Evolutionary conservation across 2,888 invertebrate species (phyloP), one percentile per base, ranked within the genome.

Genomic region (Parelbella ahira): DNA sequence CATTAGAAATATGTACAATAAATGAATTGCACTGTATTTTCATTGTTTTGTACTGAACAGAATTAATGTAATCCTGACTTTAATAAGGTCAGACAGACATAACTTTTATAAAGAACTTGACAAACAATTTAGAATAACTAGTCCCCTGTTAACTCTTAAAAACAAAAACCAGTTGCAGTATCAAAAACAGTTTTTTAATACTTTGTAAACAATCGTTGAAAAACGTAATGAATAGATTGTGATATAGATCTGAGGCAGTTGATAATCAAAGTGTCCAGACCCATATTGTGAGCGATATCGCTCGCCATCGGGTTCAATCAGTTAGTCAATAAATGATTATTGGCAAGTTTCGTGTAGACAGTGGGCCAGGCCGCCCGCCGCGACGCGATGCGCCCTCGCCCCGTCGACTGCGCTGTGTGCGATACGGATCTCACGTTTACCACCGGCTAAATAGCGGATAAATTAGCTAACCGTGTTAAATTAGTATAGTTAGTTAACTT

Each of bases 401-500:
- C 58, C 67, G 66, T 66, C 70, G 68, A 74, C 73, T 70, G 73
- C 73, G 66, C 57, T 66, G 62, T 64, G 64, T 60, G 61, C 70
- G 83, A 83, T 83, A 83, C 74, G 72, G 67, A 84, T 83, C 82
- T 83, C 84, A 82, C 83, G 83, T 80, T 81, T 76, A 71, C 79
- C 61, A 60, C 62, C 68, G 64, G 73, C 78, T 80, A 83, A 83
- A 81, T 82, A 79, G 68, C 63, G 69, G 77, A 76, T 83, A 83
- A 82, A 80, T 83, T 78, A 81, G 78, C 73, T 73, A 70, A 76
- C 77, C 57, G 66, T 76, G 66, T 73, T 78, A 74, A 81, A 78
- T 81, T 77, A 73, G 72, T 72, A 58, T 49, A 58, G 60, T 63
- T 59, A 56, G 60, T 64, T 60, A 56, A 27, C 27, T 27, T 21